Evolutionary conservation across 2,797 vertebrate genomes (phyloP).

Genomic region (Parotocinclus haroldoi): DNA sequence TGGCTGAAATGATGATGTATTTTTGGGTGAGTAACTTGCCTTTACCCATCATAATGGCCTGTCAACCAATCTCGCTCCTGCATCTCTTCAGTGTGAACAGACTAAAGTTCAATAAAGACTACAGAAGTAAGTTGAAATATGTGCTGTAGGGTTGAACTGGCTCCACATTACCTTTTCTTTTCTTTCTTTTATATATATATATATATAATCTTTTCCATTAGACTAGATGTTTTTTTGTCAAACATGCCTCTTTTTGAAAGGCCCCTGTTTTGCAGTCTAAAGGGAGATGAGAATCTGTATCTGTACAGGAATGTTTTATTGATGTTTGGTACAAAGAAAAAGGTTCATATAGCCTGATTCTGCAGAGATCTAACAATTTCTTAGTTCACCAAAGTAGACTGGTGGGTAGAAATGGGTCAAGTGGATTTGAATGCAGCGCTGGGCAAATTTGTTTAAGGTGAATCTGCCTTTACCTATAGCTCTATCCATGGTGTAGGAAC

Average conservation of each 20-base stretch:
- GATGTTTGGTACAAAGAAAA: conserved; percentile 40
- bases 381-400: conserved; percentile 42
- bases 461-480: conserved; percentile 21
- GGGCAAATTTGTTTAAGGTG: conserved; percentile 30
- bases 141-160: not conserved
- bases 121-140: not conserved
- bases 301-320: conserved; percentile 50
- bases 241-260: conserved; percentile 36
- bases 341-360: conserved; percentile 48
- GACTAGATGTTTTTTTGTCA: conserved; percentile 34
- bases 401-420: conserved; percentile 26
- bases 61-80: conserved; percentile 6
- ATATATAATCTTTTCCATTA: not conserved
- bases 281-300: conserved; percentile 38
- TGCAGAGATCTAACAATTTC: conserved; percentile 48
- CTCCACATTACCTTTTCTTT: conserved; percentile 11
- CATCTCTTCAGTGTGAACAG: not conserved
- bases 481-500: too few species aligned
- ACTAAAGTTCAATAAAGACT: too few species aligned
- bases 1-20: conserved; percentile 63
- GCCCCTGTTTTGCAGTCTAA: conserved; percentile 45
- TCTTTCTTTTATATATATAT: not conserved
- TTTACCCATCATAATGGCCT: conserved; percentile 31
- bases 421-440: conserved; percentile 6
- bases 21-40: conserved; percentile 59